phyloP scores from a whole-genome alignment of 2,797 vertebrate genomes.

The Spinus pinus region DNA sequence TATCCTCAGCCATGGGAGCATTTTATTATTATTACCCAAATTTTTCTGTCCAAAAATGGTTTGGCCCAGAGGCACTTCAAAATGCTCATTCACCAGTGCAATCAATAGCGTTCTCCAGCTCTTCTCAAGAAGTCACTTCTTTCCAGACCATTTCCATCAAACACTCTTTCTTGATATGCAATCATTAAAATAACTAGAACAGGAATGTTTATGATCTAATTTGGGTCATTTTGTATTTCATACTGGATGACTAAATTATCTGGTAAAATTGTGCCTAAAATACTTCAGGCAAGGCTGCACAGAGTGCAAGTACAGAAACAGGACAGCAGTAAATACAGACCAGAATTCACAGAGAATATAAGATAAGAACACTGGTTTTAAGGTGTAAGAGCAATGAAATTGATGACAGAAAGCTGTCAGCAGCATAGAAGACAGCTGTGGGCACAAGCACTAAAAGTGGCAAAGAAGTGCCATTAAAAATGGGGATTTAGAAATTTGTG shows the following conservation, averaged over 20 bases:
- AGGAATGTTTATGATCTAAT: neutral
- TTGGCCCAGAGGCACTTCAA: neutral
- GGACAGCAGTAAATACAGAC: neutral
- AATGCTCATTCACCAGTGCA: neutral
- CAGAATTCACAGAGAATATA: neutral
- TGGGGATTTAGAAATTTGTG: neutral
- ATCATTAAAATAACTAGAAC: neutral
- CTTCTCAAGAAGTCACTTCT: neutral
- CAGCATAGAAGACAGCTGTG: neutral
- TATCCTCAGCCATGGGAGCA: neutral
- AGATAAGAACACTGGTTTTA: neutral
- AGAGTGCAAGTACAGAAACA: neutral
- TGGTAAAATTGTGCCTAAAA: neutral
- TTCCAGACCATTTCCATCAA: neutral
- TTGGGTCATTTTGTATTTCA: neutral
- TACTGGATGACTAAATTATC: neutral
- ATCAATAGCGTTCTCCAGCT: neutral
- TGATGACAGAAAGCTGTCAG: neutral
- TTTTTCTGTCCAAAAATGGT: neutral
- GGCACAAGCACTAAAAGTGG: neutral
- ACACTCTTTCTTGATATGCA: neutral
- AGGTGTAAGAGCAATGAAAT: neutral
- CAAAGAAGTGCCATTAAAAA: neutral
- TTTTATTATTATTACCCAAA: neutral
- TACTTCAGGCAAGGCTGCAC: neutral